Evolutionary conservation across 1,140 invertebrate species (phyloP).

Genomic region (Aphelenchoides besseyi): DNA sequence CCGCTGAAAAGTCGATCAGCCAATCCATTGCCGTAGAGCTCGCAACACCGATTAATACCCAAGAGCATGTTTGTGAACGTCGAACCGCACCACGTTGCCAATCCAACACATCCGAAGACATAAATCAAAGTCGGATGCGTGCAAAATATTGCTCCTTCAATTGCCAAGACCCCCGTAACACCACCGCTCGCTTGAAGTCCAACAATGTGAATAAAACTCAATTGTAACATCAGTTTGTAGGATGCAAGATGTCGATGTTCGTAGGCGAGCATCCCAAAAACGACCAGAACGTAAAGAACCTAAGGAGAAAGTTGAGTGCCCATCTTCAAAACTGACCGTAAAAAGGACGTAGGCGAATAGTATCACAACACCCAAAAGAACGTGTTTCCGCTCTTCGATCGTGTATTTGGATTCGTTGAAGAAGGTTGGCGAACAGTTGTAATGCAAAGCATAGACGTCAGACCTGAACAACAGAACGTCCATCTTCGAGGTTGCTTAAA

Average conservation of each 20-base stretch:
- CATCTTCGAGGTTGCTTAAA: slow-evolving; percentile 3
- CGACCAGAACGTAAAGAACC: not conserved
- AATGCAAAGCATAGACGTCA: not conserved
- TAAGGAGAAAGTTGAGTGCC: not conserved
- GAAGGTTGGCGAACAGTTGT: slow-evolving; percentile 6
- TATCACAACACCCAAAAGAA: not conserved
- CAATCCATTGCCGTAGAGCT: not conserved
- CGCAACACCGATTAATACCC: slow-evolving; percentile 13
- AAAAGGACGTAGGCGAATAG: not conserved
- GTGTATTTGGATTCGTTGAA: not conserved
- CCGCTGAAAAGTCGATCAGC: slow-evolving; percentile 7
- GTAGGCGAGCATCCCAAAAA: not conserved
- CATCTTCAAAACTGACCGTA: not conserved
- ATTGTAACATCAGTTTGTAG: not conserved
- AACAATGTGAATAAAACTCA: slow-evolving; percentile 2
- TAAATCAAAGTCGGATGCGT: slow-evolving; percentile 1
- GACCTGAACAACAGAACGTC: not conserved
- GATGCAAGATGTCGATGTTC: not conserved
- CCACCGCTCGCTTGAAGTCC: not conserved
- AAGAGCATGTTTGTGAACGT: not conserved
- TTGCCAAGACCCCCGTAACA: not conserved
- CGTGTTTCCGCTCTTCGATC: not conserved
- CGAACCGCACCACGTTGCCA: slow-evolving; percentile 14
- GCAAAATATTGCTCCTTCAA: slow-evolving; percentile 8
- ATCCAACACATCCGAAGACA: not conserved